Evolutionary conservation across 2,797 vertebrate genomes (phyloP).

Genomic region (Todus mexicanus): DNA sequence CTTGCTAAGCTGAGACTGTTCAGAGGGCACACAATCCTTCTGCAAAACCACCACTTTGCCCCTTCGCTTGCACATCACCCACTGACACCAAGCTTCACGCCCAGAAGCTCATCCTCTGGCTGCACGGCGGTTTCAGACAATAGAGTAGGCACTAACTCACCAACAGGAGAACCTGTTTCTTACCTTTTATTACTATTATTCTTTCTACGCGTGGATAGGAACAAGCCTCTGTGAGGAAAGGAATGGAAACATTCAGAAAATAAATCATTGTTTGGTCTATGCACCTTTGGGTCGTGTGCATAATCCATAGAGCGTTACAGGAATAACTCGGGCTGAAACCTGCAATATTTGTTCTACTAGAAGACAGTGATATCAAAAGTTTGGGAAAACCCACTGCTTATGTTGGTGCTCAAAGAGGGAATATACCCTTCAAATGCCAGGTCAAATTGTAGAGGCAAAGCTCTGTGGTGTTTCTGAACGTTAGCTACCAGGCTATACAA

Average conservation of each 20-base stretch:
- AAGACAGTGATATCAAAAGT: background rate
- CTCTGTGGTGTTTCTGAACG: background rate
- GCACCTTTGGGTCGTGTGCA: conserved; percentile 29
- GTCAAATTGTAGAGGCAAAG: background rate
- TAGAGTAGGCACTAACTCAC: background rate
- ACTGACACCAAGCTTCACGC: background rate
- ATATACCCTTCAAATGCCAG: background rate
- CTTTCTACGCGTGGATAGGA: background rate
- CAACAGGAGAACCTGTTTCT: background rate
- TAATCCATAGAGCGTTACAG: background rate
- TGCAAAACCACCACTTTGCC: background rate
- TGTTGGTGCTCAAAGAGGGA: background rate
- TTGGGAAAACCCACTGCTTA: background rate
- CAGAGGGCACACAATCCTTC: background rate
- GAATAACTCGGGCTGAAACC: conserved; percentile 20
- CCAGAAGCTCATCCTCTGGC: background rate
- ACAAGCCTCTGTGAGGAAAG: background rate
- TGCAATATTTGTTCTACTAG: conserved; percentile 7
- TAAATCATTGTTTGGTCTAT: background rate
- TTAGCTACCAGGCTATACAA: background rate
- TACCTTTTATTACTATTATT: background rate
- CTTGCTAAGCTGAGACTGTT: background rate
- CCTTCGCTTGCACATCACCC: background rate
- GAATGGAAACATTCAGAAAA: conserved; percentile 11
- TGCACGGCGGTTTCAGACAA: background rate